phyloP scores from a whole-genome alignment of 2,113 vertebrate species.

The Cyphomyrus discorhynchus region DNA sequence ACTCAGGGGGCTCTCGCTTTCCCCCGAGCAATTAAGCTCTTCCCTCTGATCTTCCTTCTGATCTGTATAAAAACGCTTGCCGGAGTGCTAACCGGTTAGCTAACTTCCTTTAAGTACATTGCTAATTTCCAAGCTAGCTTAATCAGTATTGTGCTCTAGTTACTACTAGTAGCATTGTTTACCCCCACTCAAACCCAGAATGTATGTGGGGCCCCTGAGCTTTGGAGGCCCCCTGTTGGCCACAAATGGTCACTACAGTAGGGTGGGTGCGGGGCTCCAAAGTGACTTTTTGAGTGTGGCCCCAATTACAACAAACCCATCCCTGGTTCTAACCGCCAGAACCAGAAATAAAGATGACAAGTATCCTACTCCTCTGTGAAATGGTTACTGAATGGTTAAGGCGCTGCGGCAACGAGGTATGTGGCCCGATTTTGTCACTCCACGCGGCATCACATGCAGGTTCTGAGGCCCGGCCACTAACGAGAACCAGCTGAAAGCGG shows the following conservation, averaged over 20 bases:
- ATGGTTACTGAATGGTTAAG: background rate
- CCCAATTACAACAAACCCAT: background rate
- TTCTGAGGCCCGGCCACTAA: background rate
- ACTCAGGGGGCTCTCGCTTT: background rate
- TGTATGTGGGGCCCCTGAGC: background rate
- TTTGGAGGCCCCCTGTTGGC: background rate
- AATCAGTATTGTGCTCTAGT: background rate
- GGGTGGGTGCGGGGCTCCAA: background rate
- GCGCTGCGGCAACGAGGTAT: background rate
- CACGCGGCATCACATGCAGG: background rate
- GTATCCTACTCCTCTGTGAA: background rate
- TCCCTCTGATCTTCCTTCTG: slow-evolving; percentile 6
- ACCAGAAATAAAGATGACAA: background rate
- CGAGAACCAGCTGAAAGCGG: background rate
- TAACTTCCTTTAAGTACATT: background rate
- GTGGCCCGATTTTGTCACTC: background rate
- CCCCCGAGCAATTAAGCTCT: background rate
- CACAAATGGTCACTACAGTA: background rate
- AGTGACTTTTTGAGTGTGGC: background rate
- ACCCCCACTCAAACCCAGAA: background rate
- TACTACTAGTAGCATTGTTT: background rate
- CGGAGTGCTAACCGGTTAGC: background rate
- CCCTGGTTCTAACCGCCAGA: background rate
- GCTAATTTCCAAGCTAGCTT: background rate
- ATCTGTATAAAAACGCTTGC: background rate